Evolutionary conservation across 2,888 invertebrate species (phyloP).

Genomic region (Aphidius colemani): DNA sequence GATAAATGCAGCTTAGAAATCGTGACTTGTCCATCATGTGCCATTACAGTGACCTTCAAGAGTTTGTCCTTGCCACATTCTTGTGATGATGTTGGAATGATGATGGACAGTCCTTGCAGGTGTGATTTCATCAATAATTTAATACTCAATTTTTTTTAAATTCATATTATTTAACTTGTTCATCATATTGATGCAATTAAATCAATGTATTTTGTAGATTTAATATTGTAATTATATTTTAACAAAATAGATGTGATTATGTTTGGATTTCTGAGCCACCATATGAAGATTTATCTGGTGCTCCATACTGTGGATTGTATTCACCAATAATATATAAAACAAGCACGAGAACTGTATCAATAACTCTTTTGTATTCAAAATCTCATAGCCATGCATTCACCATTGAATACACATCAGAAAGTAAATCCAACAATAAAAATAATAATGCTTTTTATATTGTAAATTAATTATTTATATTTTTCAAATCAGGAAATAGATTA

Average conservation of each 20-base stretch:
- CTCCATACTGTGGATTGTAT: slow-evolving; percentile 66
- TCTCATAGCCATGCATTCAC: slow-evolving; percentile 68
- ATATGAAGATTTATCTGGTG: slow-evolving; percentile 66
- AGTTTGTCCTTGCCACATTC: slow-evolving; percentile 58
- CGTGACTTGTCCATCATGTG: slow-evolving; percentile 73
- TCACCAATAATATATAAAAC: slow-evolving; percentile 63
- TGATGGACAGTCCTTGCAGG: slow-evolving; percentile 60
- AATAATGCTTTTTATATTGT: not conserved
- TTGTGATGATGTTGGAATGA: slow-evolving; percentile 53
- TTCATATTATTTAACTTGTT: too few species aligned
- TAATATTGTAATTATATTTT: too few species aligned
- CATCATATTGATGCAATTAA: too few species aligned
- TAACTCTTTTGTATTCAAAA: slow-evolving; percentile 66
- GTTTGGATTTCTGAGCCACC: slow-evolving; percentile 71
- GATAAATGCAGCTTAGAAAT: slow-evolving; percentile 70
- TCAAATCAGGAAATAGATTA: slow-evolving; percentile 64
- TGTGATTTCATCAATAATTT: slow-evolving; percentile 31
- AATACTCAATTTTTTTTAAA: not conserved
- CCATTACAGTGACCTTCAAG: slow-evolving; percentile 64
- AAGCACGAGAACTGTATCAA: slow-evolving; percentile 66
- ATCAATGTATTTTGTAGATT: too few species aligned
- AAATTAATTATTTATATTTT: slow-evolving; percentile 6
- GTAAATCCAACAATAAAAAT: slow-evolving; percentile 61
- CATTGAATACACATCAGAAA: slow-evolving; percentile 68
- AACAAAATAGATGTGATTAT: slow-evolving; percentile 67